Conservation (phyloP, 2,888 invertebrate genomes). For the Diadromus collaris region DNA sequence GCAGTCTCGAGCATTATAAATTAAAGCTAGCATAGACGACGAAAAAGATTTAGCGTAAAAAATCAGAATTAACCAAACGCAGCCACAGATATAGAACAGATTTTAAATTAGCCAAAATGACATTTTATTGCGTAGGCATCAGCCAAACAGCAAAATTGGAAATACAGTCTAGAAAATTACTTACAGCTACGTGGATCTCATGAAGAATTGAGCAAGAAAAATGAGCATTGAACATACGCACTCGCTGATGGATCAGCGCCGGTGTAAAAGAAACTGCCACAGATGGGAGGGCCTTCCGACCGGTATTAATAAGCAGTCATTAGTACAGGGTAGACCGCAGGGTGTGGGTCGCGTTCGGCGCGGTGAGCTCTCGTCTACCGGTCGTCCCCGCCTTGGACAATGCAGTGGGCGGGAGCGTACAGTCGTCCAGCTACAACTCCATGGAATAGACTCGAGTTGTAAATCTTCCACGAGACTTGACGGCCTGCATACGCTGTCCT, state of each 20-base stretch:
- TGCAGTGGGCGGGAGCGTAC: slow-evolving; percentile 57
- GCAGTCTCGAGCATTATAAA: not conserved
- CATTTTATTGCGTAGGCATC: too few relatives aligned
- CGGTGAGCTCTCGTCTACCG: slow-evolving; percentile 30
- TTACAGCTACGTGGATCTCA: too few relatives aligned
- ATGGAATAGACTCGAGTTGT: slow-evolving; percentile 21
- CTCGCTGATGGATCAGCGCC: slow-evolving; percentile 64
- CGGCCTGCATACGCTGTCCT: not conserved
- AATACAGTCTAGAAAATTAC: too few relatives aligned
- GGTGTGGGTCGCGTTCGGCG: slow-evolving; percentile 15
- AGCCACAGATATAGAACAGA: too few relatives aligned
- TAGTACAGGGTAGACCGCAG: slow-evolving; percentile 47
- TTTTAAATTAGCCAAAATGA: too few relatives aligned
- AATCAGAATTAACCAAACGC: too few relatives aligned
- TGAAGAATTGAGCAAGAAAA: not conserved
- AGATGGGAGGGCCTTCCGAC: slow-evolving; percentile 63
- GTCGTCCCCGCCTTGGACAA: slow-evolving; percentile 45
- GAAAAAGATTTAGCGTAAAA: too few relatives aligned
- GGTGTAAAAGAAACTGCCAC: slow-evolving; percentile 60
- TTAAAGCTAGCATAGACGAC: too few relatives aligned
- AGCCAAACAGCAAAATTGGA: too few relatives aligned
- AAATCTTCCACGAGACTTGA: slow-evolving; percentile 21
- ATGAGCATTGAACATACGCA: slow-evolving; percentile 3
- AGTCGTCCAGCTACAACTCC: slow-evolving; percentile 43
- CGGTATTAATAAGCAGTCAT: slow-evolving; percentile 71